Conservation (phyloP, 2,797 vertebrate species). For the Chelidonichthys spinosus region DNA sequence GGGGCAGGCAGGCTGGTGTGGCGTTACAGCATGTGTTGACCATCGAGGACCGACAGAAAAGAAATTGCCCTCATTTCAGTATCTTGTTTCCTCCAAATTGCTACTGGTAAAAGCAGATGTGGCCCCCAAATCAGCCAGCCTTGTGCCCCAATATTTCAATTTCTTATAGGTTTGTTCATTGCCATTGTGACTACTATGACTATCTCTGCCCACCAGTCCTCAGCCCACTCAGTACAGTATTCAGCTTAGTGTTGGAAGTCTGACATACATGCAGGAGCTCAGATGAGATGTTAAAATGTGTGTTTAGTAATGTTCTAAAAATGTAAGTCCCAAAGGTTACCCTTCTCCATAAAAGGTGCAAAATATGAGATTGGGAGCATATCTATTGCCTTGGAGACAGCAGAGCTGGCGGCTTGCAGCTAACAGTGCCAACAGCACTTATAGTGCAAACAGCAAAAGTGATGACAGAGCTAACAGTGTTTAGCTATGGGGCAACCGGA, state of each 20-base stretch:
- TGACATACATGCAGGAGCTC: slow-evolving; percentile 24
- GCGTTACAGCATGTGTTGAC: slow-evolving; percentile 48
- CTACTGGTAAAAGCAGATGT: slow-evolving; percentile 72
- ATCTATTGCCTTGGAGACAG: too few species aligned
- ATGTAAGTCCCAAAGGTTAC: too few species aligned
- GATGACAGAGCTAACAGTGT: not conserved
- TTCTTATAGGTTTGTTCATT: slow-evolving; percentile 58
- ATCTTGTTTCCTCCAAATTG: slow-evolving; percentile 77
- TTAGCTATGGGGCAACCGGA: not conserved
- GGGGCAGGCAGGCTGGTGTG: slow-evolving; percentile 1
- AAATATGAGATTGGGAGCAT: too few species aligned
- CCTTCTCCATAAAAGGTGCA: too few species aligned
- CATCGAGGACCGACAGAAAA: slow-evolving; percentile 53
- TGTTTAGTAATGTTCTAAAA: too few species aligned
- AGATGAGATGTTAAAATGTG: not conserved
- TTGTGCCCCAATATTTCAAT: slow-evolving; percentile 59
- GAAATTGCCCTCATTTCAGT: slow-evolving; percentile 74
- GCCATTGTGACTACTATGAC: slow-evolving; percentile 10
- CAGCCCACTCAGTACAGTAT: slow-evolving; percentile 11
- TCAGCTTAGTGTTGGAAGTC: slow-evolving; percentile 12
- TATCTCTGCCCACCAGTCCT: not conserved
- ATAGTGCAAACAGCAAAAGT: not conserved
- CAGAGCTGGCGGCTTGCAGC: too few species aligned
- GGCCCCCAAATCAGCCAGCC: slow-evolving; percentile 56
- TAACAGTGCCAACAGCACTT: not conserved